Evolutionary conservation across 2,888 invertebrate genomes (phyloP), one percentile per base, ranked within the genome.

Genomic region (Acanthosoma haemorrhoidale): DNA sequence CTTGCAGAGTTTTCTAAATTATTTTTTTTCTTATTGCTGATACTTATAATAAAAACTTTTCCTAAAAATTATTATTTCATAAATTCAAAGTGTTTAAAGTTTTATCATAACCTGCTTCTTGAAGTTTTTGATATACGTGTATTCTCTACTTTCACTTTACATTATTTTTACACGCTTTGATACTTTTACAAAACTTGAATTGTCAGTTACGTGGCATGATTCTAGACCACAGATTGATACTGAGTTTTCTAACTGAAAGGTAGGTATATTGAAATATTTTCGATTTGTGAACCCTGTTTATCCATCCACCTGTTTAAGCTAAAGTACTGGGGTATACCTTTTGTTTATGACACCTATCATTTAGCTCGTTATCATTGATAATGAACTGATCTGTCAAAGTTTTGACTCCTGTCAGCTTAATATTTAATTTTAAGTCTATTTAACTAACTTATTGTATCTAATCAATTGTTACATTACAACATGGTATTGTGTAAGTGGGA

Each of bases 141-240:
- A n/a, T 29, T 6, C 13, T 32, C 13, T 25, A 51, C 51, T 51
- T 51, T 51, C 51, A 25, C 29, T 25, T 25, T 25, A 43, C 11
- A 21, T 8, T 43, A 25, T 51, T 18, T 29, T 51, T 51, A 51
- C 25, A 51, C 51, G 25, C 25, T 51, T 25, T 51, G 51, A 13
- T n/a, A 51, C 51, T 25, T 51, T 43, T 51, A 51, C 25, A 25
- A 25, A 51, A 51, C 51, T 51, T 51, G 51, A 51, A 51, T 51
- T 51, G 51, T 51, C 29, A n/a, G 51, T 51, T 51, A 51, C 51
- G 51, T 51, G 51, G 51, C 51, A 51, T 51, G 51, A 51, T 51
- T 51, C 6, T 25, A n/a, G 51, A 25, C 29, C 51, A n/a, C 51
- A 16, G 5, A 6, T 51, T n/a, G n/a, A 51, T 25, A 25, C 51